Conservation (phyloP, 2,797 vertebrate species). For the Discoglossus pictus region DNA sequence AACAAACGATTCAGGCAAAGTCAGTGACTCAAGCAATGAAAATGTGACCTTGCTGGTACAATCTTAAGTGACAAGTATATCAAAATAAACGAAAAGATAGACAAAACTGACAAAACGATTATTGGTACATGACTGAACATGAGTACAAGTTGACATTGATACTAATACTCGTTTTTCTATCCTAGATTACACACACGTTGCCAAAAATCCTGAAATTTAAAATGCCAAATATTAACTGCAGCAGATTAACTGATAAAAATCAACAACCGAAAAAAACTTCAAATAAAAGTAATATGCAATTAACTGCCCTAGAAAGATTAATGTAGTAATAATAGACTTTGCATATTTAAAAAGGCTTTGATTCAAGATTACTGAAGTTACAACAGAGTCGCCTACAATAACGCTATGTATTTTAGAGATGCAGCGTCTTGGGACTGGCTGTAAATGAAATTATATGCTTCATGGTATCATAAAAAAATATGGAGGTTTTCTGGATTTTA, state of each 20-base stretch:
- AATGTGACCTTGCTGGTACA: not conserved
- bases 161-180: not conserved
- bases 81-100: not conserved
- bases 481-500: too few species aligned
- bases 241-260: too few species aligned
- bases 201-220: not conserved
- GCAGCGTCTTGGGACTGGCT: too few species aligned
- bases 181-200: not conserved
- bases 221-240: not conserved
- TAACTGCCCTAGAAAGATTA: too few species aligned
- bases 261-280: too few species aligned
- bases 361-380: conserved; percentile 1
- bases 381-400: too few species aligned
- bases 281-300: too few species aligned
- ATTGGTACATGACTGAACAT: not conserved
- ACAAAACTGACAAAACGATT: not conserved
- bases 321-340: not conserved
- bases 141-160: conserved; percentile 1
- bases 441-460: too few species aligned
- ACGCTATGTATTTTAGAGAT: too few species aligned
- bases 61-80: conserved; percentile 11
- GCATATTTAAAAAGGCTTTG: not conserved
- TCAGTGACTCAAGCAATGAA: not conserved
- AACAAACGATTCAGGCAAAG: conserved; percentile 3
- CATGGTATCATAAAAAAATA: too few species aligned